Evolutionary conservation across 2,888 invertebrate genomes (phyloP).

Genomic region (Idaea aversata): DNA sequence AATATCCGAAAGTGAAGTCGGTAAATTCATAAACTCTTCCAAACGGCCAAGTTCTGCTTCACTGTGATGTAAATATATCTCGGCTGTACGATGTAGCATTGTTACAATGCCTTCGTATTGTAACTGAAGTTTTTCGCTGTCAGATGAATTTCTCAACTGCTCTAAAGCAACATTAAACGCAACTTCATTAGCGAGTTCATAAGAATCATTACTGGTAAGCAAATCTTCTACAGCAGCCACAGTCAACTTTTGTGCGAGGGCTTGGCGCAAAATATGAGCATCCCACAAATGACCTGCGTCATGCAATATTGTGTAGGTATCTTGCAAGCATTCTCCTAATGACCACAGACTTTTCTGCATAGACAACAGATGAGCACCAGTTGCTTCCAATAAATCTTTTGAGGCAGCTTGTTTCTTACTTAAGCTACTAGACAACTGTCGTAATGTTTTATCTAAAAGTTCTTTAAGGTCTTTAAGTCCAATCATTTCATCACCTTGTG

Average conservation of each 20-base stretch:
- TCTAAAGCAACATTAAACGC: constrained; percentile 56
- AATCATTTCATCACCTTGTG: constrained; percentile 12
- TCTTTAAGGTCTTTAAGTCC: constrained; percentile 33
- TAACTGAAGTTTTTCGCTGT: constrained; percentile 51
- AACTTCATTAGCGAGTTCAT: constrained; percentile 56
- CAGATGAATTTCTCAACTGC: constrained; percentile 49
- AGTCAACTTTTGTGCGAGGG: constrained; percentile 58
- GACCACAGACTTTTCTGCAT: constrained; percentile 53
- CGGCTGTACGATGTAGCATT: constrained; percentile 46
- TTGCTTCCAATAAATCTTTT: constrained; percentile 31
- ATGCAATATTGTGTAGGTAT: constrained; percentile 53
- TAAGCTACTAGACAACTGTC: constrained; percentile 30
- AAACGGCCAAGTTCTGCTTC: constrained; percentile 53
- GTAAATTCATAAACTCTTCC: constrained; percentile 55
- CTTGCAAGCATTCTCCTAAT: constrained; percentile 53
- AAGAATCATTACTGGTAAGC: constrained; percentile 52
- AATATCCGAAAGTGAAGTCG: constrained; percentile 41
- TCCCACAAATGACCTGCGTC: constrained; percentile 64
- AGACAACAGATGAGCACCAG: constrained; percentile 35
- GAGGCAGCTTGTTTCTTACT: constrained; percentile 18
- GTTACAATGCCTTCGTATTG: constrained; percentile 38
- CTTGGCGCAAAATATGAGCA: constrained; percentile 57
- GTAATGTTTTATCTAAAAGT: constrained; percentile 39
- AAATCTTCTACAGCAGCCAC: constrained; percentile 66
- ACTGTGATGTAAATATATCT: constrained; percentile 51